phyloP scores from a whole-genome alignment of 2,888 invertebrate genomes.

The Rhimphoctona megacephalus region DNA sequence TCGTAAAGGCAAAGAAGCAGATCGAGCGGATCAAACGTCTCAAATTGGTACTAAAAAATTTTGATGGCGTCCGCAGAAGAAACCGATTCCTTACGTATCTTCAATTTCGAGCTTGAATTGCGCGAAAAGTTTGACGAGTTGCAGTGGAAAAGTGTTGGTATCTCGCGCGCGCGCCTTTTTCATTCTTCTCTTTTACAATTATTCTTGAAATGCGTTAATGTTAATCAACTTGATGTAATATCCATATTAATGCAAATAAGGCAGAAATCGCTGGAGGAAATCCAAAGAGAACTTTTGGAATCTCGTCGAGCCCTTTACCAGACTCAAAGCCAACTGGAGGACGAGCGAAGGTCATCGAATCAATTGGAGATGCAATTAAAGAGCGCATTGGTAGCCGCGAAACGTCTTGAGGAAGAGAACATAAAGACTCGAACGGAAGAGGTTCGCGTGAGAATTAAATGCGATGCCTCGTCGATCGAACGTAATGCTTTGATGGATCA shows the following conservation, averaged over 20 bases:
- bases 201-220: neutral
- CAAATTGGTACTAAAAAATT: constrained; percentile 19
- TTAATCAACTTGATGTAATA: neutral
- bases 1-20: neutral
- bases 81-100: constrained; percentile 68
- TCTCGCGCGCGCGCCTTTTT: neutral
- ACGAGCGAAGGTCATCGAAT: constrained; percentile 73
- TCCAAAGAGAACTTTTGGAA: constrained; percentile 74
- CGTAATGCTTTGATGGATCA: constrained; percentile 76
- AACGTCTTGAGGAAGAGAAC: constrained; percentile 78
- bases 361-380: constrained; percentile 76
- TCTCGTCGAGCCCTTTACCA: constrained; percentile 72
- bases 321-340: constrained; percentile 74
- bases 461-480: constrained; percentile 74
- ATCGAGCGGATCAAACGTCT: neutral
- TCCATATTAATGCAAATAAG: neutral
- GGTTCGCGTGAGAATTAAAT: constrained; percentile 75
- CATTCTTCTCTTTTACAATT: neutral
- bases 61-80: constrained; percentile 48
- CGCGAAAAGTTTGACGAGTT: constrained; percentile 77
- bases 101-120: constrained; percentile 76
- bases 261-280: constrained; percentile 75
- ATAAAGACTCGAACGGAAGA: constrained; percentile 72
- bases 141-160: constrained; percentile 76
- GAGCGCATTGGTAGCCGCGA: constrained; percentile 70